phyloP scores from a whole-genome alignment of 2,888 invertebrate genomes.

The Glaucopsyche alexis region DNA sequence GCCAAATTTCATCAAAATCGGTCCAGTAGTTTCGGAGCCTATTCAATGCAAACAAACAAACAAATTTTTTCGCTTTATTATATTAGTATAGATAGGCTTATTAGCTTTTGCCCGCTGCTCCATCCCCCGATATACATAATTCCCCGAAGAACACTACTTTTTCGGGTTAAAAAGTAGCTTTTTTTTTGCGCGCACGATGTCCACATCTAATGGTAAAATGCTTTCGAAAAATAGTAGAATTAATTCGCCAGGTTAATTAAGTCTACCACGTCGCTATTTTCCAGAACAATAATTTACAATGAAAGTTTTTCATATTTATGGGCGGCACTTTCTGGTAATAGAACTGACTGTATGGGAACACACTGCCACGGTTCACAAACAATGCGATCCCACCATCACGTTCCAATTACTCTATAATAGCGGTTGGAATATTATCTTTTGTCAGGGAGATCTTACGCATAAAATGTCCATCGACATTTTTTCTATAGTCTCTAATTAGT shows the following conservation, averaged over 20 bases:
- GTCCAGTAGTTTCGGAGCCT: no score
- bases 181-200: no score
- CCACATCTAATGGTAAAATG: no score
- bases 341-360: conserved; percentile 11
- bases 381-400: conserved; percentile 15
- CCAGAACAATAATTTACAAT: neutral
- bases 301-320: conserved; percentile 1
- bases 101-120: no score
- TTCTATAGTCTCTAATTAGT: no score
- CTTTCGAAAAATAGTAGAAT: neutral
- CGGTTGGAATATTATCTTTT: neutral
- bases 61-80: no score
- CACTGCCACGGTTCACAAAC: conserved; percentile 3
- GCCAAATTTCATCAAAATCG: no score
- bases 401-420: conserved; percentile 13
- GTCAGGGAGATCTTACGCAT: neutral
- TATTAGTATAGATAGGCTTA: no score
- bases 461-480: neutral
- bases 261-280: neutral
- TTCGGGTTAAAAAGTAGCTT: no score
- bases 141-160: no score
- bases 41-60: no score
- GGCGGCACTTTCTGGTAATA: conserved; percentile 9
- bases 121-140: no score
- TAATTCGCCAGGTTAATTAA: conserved; percentile 22